Base-by-base conservation (phyloP, 2,113 vertebrate species). In the Uria aalge region DNA sequence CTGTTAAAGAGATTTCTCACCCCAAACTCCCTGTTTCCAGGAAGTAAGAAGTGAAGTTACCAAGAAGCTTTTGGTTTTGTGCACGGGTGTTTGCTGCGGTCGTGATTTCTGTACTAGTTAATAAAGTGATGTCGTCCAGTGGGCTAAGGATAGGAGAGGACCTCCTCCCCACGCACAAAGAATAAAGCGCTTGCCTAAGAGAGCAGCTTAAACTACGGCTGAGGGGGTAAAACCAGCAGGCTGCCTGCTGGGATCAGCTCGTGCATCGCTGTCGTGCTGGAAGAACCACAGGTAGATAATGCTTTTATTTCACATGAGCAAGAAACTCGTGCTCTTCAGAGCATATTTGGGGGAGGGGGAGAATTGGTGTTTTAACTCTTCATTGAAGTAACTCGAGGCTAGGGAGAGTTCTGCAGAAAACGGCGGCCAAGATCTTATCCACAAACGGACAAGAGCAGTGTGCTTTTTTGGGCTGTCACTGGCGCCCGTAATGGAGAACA, bases 261-360 rank as follows among this genome's bases (percentile, higher is more conserved):
- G 0, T 22, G 30, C 20, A 2, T n/a, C 56, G 50, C 81, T 43
- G 21, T 52, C 0, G 0, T 29, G 53, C 41, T 34, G 48, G 24
- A 63, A 38, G 47, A 83, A 34, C 34, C 1, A 2, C 4, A 53
- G 22, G 34, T 47, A 45, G 12, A 13, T 23, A 9, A 55, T 15
- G 27, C 41, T 81, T 71, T 40, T 55, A 45, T 29, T 32, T 85
- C 64, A 19, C 0, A 2, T 15, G 19, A 75, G 9, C 36, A 18
- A 47, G 29, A 26, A 57, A 57, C 38, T 47, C 47, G 24, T 21
- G 36, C 34, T 72, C 24, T 36, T 48, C 47, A 26, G 34, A 71
- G 41, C 43, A 9, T 29, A 4, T 77, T 40, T 20, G 4, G 19
- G 32, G 3, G 26, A 17, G 8, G 7, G 10, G 8, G 19, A 26